These are phyloP conservation scores for Dipodomys ordii DNA, from an alignment of 2,113 vertebrate species.

Conservation along the genomic window DNA sequence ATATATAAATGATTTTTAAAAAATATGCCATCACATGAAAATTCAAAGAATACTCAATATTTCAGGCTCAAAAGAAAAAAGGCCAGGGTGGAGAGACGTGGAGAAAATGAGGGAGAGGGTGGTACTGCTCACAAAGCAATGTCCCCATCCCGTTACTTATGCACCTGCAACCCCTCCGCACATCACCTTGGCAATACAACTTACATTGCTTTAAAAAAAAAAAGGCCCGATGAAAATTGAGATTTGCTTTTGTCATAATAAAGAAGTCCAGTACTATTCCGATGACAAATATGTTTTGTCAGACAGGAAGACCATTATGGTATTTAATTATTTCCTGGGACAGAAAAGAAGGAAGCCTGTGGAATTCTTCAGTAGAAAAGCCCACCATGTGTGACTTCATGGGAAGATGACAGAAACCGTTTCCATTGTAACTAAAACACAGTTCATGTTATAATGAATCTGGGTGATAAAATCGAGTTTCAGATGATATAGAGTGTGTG, in stretches of 20 bases:
- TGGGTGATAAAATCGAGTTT: constrained; percentile 2
- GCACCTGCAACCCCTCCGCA: too few relatives aligned
- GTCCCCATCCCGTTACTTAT: too few relatives aligned
- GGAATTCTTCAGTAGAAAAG: not conserved
- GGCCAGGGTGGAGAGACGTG: too few relatives aligned
- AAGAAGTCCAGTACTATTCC: not conserved
- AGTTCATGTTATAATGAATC: constrained; percentile 2
- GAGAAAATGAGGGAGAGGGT: too few relatives aligned
- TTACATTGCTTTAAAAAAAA: too few relatives aligned
- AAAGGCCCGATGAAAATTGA: not conserved
- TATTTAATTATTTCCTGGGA: not conserved
- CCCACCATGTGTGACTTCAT: not conserved
- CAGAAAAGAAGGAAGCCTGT: not conserved
- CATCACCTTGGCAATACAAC: too few relatives aligned
- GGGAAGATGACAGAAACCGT: not conserved
- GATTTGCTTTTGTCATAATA: not conserved
- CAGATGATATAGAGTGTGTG: not conserved
- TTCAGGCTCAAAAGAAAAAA: not conserved
- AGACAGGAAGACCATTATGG: not conserved
- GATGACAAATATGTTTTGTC: not conserved
- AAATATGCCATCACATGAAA: not conserved
- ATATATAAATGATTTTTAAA: not conserved
- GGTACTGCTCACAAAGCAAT: too few relatives aligned
- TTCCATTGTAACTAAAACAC: not conserved
- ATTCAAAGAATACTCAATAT: not conserved